Conservation (phyloP, 2,888 invertebrate species). For the Sialis lutaria region DNA sequence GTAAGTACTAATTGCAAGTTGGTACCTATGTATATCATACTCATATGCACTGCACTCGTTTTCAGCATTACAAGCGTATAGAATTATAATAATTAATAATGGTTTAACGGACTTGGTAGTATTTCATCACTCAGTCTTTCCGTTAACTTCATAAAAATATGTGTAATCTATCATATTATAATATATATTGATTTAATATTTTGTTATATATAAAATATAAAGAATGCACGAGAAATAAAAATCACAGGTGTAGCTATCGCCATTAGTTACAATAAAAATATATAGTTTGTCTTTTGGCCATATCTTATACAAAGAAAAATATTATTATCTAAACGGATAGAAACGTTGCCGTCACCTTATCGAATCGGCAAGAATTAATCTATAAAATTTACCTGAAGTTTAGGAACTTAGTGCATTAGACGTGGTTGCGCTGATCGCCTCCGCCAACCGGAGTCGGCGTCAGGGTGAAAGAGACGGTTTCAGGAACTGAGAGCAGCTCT, state of each 20-base stretch:
- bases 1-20: too few relatives aligned
- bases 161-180: constrained; percentile 16
- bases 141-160: constrained; percentile 32
- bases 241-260: constrained; percentile 33
- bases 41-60: too few relatives aligned
- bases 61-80: too few relatives aligned
- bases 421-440: not conserved
- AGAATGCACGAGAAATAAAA: constrained; percentile 20
- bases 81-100: too few relatives aligned
- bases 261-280: constrained; percentile 13
- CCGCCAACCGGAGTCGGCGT: constrained; percentile 60
- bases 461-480: constrained; percentile 82
- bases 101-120: constrained; percentile 30
- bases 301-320: constrained; percentile 3
- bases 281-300: constrained; percentile 2
- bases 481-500: constrained; percentile 66
- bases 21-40: too few relatives aligned
- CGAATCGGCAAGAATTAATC: not conserved
- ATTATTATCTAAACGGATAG: not conserved
- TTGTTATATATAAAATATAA: not conserved
- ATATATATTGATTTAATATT: constrained; percentile 2
- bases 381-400: constrained; percentile 1
- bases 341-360: not conserved
- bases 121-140: constrained; percentile 32
- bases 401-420: constrained; percentile 3